Evolutionary conservation across 1,140 invertebrate genomes (phyloP).

Genomic region (Notospermus geniculatus): DNA sequence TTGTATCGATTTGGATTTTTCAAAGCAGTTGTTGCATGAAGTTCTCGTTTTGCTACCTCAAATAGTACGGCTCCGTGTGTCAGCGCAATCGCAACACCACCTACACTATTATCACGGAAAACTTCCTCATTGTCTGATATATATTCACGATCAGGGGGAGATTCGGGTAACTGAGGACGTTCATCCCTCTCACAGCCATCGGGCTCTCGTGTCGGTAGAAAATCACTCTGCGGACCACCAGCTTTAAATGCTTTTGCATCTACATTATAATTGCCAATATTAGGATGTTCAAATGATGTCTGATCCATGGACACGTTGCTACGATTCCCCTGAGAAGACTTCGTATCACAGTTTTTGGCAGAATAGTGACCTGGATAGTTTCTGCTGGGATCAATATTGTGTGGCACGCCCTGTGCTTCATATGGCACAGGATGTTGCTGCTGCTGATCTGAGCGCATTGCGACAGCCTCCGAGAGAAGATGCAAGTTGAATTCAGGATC

Average conservation of each 20-base stretch:
- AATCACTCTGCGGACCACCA: too few species aligned
- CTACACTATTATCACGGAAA: slow-evolving; percentile 85
- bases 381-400: slow-evolving; percentile 1
- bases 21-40: slow-evolving; percentile 89
- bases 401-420: background rate
- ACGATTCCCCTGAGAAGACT: background rate
- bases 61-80: slow-evolving; percentile 92
- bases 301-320: background rate
- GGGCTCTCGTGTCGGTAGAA: too few species aligned
- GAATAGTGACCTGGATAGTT: background rate
- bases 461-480: slow-evolving; percentile 35
- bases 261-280: slow-evolving; percentile 3
- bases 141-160: slow-evolving; percentile 12
- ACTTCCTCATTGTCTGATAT: slow-evolving; percentile 61
- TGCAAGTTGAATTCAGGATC: slow-evolving; percentile 31
- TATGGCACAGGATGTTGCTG: background rate
- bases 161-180: slow-evolving; percentile 14
- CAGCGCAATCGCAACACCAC: slow-evolving; percentile 88
- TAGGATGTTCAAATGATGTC: background rate
- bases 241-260: too few species aligned
- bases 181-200: too few species aligned
- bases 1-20: slow-evolving; percentile 79
- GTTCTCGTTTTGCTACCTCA: slow-evolving; percentile 91
- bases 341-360: background rate
- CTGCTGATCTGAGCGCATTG: slow-evolving; percentile 15